These are phyloP conservation scores for Orthonyx spaldingii DNA, from an alignment of 2,113 vertebrate genomes.

Conservation along the genomic window DNA sequence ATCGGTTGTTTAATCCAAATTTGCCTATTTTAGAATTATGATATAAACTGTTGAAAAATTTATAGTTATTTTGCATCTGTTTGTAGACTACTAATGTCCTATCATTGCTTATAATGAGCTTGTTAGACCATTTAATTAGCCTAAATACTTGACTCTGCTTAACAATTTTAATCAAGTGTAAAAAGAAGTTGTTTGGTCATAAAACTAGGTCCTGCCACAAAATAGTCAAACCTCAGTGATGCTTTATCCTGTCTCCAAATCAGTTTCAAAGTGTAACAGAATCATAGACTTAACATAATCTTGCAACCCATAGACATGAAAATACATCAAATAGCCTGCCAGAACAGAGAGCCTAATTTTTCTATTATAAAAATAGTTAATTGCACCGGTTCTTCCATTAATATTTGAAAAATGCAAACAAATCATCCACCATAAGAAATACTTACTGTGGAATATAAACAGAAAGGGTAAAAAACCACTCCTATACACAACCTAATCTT, in stretches of 20 bases:
- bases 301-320: not conserved
- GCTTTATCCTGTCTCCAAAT: not conserved
- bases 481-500: not conserved
- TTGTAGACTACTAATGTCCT: not conserved
- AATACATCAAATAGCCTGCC: not conserved
- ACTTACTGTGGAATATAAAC: not conserved
- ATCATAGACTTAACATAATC: not conserved
- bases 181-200: not conserved
- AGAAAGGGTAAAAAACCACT: not conserved
- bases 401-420: not conserved
- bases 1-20: slow-evolving; percentile 37
- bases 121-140: not conserved
- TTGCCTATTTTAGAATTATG: slow-evolving; percentile 37
- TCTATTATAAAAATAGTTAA: not conserved
- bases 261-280: not conserved
- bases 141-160: not conserved
- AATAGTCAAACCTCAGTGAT: not conserved
- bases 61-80: not conserved
- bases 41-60: not conserved
- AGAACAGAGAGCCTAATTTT: not conserved
- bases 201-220: not conserved
- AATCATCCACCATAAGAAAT: not conserved
- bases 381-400: not conserved
- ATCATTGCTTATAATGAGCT: not conserved
- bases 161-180: not conserved